Percentiles rank a stretch among this genome's conserved stretches.
Conservation (phyloP, 2,113 vertebrate species). For the Sclerurus mexicanus region DNA sequence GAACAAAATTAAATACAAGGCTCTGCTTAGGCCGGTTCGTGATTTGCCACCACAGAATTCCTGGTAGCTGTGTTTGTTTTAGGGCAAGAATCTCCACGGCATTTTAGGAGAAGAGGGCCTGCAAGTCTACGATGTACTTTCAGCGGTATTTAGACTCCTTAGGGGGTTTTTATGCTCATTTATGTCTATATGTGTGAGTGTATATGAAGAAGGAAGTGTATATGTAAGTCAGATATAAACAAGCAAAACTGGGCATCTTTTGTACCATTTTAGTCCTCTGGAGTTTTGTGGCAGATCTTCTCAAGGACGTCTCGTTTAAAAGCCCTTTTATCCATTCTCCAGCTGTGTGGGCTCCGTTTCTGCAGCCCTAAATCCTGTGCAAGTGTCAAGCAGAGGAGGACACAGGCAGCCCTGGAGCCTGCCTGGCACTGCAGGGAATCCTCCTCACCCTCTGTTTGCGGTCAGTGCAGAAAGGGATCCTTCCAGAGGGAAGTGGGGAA, state of each 20-base stretch:
- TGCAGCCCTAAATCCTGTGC: not conserved
- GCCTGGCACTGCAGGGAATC: accelerated
- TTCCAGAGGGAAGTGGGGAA: not conserved
- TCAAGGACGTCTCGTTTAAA: not conserved
- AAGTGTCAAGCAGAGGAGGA: not conserved
- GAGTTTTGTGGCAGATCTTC: not conserved
- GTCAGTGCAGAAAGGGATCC: not conserved
- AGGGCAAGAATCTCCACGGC: not conserved
- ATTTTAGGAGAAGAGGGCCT: not conserved
- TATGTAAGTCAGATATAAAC: not conserved
- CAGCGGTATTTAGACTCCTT: not conserved
- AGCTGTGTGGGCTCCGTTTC: not conserved
- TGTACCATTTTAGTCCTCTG: not conserved
- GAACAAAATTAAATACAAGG: not conserved
- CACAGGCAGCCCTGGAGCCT: accelerated
- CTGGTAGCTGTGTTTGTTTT: not conserved
- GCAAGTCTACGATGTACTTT: not conserved
- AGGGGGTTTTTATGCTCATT: not conserved
- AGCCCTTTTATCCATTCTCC: not conserved
- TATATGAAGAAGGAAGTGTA: not conserved
- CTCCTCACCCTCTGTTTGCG: not conserved
- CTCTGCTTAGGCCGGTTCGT: accelerated
- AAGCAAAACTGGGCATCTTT: not conserved
- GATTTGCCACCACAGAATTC: not conserved
- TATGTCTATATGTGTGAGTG: not conserved